phyloP scores from a whole-genome alignment of 2,797 vertebrate genomes.

The Neoniphon sammara region DNA sequence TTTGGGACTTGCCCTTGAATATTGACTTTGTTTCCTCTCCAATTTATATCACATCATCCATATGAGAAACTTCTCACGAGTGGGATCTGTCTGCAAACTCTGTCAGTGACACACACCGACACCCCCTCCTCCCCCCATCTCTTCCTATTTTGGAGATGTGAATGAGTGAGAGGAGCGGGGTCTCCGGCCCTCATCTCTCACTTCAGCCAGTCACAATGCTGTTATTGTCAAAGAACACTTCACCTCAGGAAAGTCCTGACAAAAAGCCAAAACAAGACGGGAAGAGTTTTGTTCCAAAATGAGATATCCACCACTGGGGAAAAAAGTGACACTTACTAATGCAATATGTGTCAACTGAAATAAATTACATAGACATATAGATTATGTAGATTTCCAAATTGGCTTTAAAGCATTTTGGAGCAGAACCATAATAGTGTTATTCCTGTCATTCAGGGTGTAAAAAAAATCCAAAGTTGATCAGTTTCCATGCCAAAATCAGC shows the following conservation, averaged over 20 bases:
- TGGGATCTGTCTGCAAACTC: slow-evolving; percentile 42
- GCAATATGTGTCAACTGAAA: no score
- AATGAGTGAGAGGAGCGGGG: slow-evolving; percentile 52
- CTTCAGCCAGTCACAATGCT: slow-evolving; percentile 51
- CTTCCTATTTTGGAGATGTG: slow-evolving; percentile 43
- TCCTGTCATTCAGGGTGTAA: no score
- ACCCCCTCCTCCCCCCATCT: background rate
- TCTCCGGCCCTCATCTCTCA: slow-evolving; percentile 61
- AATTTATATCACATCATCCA: slow-evolving; percentile 50
- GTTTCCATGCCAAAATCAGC: background rate
- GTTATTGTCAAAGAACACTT: slow-evolving; percentile 56
- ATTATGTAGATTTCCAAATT: no score
- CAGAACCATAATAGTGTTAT: no score
- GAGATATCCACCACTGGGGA: background rate
- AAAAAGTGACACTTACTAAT: no score
- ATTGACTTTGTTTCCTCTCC: slow-evolving; percentile 60
- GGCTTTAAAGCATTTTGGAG: no score
- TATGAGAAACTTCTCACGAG: slow-evolving; percentile 69
- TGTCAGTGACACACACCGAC: slow-evolving; percentile 3
- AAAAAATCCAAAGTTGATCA: no score
- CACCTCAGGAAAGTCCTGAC: slow-evolving; percentile 44
- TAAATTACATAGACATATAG: no score
- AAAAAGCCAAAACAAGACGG: slow-evolving; percentile 10
- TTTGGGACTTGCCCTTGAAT: slow-evolving; percentile 66
- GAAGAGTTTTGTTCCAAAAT: background rate